Percentiles rank a stretch among this genome's conserved stretches.
These are phyloP conservation scores for Melitaea cinxia DNA, from an alignment of 1,140 invertebrate species.

Conservation along the genomic window DNA sequence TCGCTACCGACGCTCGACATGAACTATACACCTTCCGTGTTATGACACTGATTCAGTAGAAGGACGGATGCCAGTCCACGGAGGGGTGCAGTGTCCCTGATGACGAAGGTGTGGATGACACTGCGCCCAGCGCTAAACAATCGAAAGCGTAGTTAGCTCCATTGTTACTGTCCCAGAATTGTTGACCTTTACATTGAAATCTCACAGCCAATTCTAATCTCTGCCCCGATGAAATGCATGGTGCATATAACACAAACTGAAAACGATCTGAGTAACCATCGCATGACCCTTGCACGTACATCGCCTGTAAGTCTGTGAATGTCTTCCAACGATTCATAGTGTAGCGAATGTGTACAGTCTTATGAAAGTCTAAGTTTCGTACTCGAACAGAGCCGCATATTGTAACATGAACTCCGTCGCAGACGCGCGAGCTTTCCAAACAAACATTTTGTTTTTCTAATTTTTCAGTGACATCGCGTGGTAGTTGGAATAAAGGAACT, in stretches of 20 bases:
- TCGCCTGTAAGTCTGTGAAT: slow-evolving; percentile 90
- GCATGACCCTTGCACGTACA: slow-evolving; percentile 93
- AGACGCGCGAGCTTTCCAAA: slow-evolving; percentile 91
- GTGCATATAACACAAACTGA: slow-evolving; percentile 88
- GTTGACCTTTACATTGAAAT: slow-evolving; percentile 90
- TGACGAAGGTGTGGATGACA: slow-evolving; percentile 38
- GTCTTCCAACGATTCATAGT: slow-evolving; percentile 93
- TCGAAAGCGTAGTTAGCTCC: slow-evolving; percentile 93
- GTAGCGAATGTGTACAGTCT: slow-evolving; percentile 93
- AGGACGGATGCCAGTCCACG: slow-evolving; percentile 77
- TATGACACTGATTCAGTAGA: slow-evolving; percentile 62
- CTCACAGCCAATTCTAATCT: slow-evolving; percentile 91
- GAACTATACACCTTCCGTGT: slow-evolving; percentile 37
- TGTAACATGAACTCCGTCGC: slow-evolving; percentile 86
- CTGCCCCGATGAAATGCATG: slow-evolving; percentile 87
- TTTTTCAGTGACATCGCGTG: slow-evolving; percentile 88
- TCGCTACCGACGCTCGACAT: slow-evolving; percentile 39
- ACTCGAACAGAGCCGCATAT: slow-evolving; percentile 94
- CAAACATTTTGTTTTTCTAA: slow-evolving; percentile 90
- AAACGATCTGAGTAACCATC: slow-evolving; percentile 97
- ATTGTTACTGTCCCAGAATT: slow-evolving; percentile 95
- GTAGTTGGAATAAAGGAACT: slow-evolving; percentile 92
- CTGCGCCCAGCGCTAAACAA: slow-evolving; percentile 84
- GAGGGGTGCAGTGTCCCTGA: slow-evolving; percentile 59
- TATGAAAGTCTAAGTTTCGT: slow-evolving; percentile 95